Conservation (phyloP, 2,888 invertebrate genomes). For the Yponomeuta plumbellus region DNA sequence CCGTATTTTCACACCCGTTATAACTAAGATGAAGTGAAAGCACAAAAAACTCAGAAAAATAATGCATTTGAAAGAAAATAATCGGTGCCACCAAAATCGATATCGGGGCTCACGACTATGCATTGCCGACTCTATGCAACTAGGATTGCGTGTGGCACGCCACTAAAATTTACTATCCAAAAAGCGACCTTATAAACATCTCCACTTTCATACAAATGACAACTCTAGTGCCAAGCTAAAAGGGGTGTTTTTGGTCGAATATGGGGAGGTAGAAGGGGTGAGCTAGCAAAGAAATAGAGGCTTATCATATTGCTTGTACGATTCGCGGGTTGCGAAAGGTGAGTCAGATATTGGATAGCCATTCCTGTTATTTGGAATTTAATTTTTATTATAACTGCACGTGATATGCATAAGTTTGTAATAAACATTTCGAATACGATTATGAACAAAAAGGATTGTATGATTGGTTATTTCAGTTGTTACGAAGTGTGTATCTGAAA, state of each 20-base stretch:
- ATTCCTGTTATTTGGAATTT: slow-evolving; percentile 1
- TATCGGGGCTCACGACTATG: slow-evolving; percentile 2
- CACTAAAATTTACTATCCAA: neutral
- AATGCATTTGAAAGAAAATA: neutral
- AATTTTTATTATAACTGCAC: neutral
- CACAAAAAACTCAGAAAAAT: neutral
- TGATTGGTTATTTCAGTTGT: too few relatives aligned
- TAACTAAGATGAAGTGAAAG: neutral
- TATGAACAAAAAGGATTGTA: too few relatives aligned
- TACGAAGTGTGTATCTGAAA: too few relatives aligned
- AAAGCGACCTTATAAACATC: neutral
- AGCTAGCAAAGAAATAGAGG: neutral
- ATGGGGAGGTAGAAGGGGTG: neutral
- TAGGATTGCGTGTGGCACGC: slow-evolving; percentile 3
- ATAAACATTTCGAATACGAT: too few relatives aligned
- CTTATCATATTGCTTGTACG: slow-evolving; percentile 4
- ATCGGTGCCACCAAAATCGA: slow-evolving; percentile 8
- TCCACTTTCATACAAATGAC: neutral
- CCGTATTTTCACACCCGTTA: too few relatives aligned
- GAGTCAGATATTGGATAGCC: slow-evolving; percentile 10
- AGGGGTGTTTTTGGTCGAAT: neutral
- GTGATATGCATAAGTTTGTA: neutral
- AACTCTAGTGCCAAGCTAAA: neutral
- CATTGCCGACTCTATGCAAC: slow-evolving; percentile 1
- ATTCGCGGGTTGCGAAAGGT: slow-evolving; percentile 6